Percentiles rank a stretch among this genome's conserved stretches.
phyloP scores from a whole-genome alignment of 92 coral and sea anemone species.

The Zoanthus sansibaricus region DNA sequence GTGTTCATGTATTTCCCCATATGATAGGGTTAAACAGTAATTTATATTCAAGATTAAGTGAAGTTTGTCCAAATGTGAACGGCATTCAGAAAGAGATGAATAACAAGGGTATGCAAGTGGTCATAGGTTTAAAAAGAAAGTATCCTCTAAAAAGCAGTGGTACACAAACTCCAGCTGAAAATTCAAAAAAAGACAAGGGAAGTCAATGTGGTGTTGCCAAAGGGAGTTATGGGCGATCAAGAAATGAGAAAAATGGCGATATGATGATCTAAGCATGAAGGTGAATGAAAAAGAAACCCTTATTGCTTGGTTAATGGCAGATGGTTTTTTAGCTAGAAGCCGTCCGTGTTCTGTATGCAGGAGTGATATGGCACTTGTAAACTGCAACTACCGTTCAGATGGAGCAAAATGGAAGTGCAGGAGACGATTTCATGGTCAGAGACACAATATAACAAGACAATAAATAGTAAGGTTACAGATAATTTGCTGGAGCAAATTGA shows the following conservation, averaged over 20 bases:
- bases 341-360: neutral
- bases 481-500: too few relatives aligned
- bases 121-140: neutral
- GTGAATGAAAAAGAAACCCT: neutral
- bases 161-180: neutral
- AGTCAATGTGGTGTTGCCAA: neutral
- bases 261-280: neutral
- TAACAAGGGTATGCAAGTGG: neutral
- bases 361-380: neutral
- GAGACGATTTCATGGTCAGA: neutral
- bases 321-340: neutral
- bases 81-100: neutral
- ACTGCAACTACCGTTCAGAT: neutral
- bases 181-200: neutral
- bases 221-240: neutral
- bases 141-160: neutral
- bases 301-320: neutral
- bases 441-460: too few relatives aligned
- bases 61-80: too few relatives aligned
- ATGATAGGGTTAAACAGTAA: too few relatives aligned
- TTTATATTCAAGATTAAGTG: too few relatives aligned
- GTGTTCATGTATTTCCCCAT: too few relatives aligned
- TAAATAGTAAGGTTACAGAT: too few relatives aligned
- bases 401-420: neutral
- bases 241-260: neutral